These are phyloP conservation scores for Athalia rosae DNA, from an alignment of 2,888 invertebrate genomes.

Conservation along the genomic window DNA sequence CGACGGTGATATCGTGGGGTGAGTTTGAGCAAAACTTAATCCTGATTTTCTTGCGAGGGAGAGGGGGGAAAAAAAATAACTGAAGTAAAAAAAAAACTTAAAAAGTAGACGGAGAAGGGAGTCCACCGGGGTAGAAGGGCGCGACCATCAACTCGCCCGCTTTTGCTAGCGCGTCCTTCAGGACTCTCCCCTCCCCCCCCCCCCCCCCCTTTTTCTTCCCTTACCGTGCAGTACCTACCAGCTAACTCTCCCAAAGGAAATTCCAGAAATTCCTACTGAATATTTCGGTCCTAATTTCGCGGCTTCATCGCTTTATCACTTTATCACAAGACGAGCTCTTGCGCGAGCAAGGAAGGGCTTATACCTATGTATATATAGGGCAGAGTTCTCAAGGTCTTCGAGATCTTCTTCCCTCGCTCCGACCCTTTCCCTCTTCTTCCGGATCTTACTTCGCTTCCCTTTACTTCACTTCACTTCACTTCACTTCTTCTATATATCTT, in stretches of 20 bases:
- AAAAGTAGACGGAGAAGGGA: background rate
- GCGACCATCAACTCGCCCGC: background rate
- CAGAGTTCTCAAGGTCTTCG: constrained; percentile 33
- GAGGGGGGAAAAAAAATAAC: no score
- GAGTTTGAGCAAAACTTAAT: constrained; percentile 16
- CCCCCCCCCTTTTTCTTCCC: constrained; percentile 45
- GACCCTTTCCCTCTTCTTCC: background rate
- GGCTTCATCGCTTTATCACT: constrained; percentile 48
- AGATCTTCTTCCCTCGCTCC: background rate
- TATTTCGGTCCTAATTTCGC: constrained; percentile 60
- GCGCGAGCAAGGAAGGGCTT: no score
- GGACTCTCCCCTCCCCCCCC: background rate
- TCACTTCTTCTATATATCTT: constrained; percentile 2
- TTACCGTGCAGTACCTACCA: constrained; percentile 44
- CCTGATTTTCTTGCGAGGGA: background rate
- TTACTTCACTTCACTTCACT: constrained; percentile 30
- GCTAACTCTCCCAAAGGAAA: constrained; percentile 55
- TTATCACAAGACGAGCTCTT: constrained; percentile 31
- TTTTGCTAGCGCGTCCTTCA: no score
- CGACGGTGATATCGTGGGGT: constrained; percentile 12
- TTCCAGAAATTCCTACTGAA: constrained; percentile 54
- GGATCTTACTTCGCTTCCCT: constrained; percentile 24
- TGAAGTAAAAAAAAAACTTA: no score
- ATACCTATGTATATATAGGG: background rate
- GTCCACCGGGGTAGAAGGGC: background rate